Evolutionary conservation across 2,797 vertebrate genomes (phyloP), one percentile per base, ranked within the genome.

Genomic region (Mallotus villosus): DNA sequence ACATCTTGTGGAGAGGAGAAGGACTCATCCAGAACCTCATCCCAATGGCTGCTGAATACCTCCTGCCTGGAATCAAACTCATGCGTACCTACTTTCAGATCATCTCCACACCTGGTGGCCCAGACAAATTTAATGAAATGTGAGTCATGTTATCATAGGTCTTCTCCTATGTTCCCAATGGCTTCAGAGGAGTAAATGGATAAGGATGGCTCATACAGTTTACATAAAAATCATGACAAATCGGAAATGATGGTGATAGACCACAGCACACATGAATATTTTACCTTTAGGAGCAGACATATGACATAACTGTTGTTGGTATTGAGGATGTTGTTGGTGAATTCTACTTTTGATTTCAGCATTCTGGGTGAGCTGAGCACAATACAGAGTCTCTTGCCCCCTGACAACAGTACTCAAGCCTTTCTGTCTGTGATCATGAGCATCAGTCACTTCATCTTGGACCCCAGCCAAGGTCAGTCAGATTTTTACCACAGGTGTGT

Each of bases 111-210:
- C 53, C 29, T 24, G 25, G 16, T 17, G 88, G 87, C 68, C 76
- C 80, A 59, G 82, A 90, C 51, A 75, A 3, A 14, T 90, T 83
- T 87, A 92, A 88, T 84, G 32, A 90, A 9, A 34, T 91, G 93
- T 94, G 75, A 92, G 93, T 91, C 1, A 59, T 61, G 63, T 70
- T 34, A 25, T 3, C 66, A 0, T 12, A 59, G 19, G 32, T 68
- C 16, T 51, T 51, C 12, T 51, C 17, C 49, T 51, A 16, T 14
- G 17, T 51, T 51, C 49, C 17, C 12, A 1, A 1, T 51, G 12
- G 3, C 49, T 19, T 51, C 49, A 14, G 49, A 14, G 49, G 11
- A 51, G 49, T 19, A 51, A 2, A 51, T 17, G 49, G 1, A 19
- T 5, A 14, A 14, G 3, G 49, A 51, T 51, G 2, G 1, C 5